A percentile compares a stretch with the other conserved stretches of the same genome.
Evolutionary conservation across 1,140 invertebrate genomes (phyloP).

Genomic region (Drosophila sturtevanti): DNA sequence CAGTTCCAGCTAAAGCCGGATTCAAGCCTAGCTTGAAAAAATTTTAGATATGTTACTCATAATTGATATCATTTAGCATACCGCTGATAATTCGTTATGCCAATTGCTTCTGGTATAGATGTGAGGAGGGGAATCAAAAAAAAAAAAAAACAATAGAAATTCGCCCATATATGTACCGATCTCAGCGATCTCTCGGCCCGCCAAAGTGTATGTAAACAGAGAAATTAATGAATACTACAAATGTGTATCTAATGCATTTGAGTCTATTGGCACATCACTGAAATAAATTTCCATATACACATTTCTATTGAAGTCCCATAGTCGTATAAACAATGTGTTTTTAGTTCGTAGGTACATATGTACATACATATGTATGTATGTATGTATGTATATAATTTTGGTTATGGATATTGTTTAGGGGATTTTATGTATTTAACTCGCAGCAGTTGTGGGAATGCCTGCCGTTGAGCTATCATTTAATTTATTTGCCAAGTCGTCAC

Average conservation of each 20-base stretch:
- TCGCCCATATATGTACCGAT: constrained; percentile 16
- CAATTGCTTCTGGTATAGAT: constrained; percentile 48
- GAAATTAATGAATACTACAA: constrained; percentile 58
- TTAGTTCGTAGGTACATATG: too few species aligned
- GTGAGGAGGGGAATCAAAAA: constrained; percentile 21
- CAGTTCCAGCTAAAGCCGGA: constrained; percentile 33
- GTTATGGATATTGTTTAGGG: neutral
- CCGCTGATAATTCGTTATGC: constrained; percentile 55
- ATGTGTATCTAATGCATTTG: constrained; percentile 49
- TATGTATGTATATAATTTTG: neutral
- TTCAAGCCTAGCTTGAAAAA: constrained; percentile 25
- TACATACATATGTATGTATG: neutral
- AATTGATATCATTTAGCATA: constrained; percentile 66
- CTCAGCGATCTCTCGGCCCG: too few species aligned
- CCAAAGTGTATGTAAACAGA: constrained; percentile 55
- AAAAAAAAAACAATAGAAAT: constrained; percentile 21
- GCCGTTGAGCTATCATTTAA: constrained; percentile 18
- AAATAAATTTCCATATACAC: constrained; percentile 7
- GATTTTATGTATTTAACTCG: neutral
- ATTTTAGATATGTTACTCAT: constrained; percentile 10
- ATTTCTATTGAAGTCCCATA: neutral
- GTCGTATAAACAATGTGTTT: neutral
- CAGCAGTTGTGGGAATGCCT: constrained; percentile 6
- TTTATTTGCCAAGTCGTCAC: constrained; percentile 41
- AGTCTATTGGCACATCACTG: constrained; percentile 34